These are phyloP conservation scores for Apolygus lucorum DNA, from an alignment of 1,140 invertebrate species.

Conservation along the genomic window DNA sequence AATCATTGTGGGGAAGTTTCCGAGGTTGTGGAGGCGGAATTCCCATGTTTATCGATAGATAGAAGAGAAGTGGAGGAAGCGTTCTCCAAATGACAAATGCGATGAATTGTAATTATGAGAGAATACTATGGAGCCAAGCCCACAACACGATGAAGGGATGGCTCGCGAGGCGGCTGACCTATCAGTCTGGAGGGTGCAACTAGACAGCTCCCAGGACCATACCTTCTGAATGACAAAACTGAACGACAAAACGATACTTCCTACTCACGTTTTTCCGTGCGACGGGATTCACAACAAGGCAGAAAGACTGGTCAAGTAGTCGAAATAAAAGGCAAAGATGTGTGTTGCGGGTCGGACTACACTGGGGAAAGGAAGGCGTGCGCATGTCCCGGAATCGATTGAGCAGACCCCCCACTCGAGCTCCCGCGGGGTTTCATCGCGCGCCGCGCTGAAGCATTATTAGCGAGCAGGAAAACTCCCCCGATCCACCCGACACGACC, in stretches of 20 bases:
- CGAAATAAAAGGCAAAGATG: conserved; percentile 1
- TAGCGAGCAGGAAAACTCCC: background rate
- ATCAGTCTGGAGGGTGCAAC: no score
- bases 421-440: background rate
- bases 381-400: conserved; percentile 8
- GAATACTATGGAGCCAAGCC: no score
- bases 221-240: no score
- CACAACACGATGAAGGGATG: no score
- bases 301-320: background rate
- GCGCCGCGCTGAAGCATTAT: conserved; percentile 1
- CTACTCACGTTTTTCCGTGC: background rate
- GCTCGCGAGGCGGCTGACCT: no score
- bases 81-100: no score
- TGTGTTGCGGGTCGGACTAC: conserved; percentile 13
- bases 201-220: no score
- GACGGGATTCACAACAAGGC: conserved; percentile 3
- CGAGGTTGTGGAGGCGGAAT: no score
- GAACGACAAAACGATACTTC: background rate
- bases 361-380: background rate
- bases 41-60: no score
- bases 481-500: background rate
- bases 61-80: no score
- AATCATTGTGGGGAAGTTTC: no score
- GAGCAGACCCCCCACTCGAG: background rate
- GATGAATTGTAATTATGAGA: no score